Percentiles rank a stretch among this genome's conserved stretches.
phyloP scores from a whole-genome alignment of 2,797 vertebrate genomes.

The Mallotus villosus region DNA sequence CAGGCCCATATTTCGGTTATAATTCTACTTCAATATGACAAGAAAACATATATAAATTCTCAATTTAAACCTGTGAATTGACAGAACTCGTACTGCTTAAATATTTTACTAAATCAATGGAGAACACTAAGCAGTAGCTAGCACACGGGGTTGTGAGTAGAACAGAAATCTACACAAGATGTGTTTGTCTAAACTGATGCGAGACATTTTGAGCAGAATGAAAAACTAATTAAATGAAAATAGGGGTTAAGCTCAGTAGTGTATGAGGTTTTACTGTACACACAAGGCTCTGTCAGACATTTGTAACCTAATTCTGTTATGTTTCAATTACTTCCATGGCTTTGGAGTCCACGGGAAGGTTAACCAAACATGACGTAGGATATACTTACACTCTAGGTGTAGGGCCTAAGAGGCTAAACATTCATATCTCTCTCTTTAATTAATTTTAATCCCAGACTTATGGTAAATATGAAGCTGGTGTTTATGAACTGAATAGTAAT shows the following conservation, averaged over 20 bases:
- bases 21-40: not conserved
- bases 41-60: no score
- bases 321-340: constrained; percentile 79
- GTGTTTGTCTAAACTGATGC: constrained; percentile 66
- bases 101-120: not conserved
- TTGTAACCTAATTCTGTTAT: constrained; percentile 81
- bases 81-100: not conserved
- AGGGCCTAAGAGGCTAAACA: constrained; percentile 61
- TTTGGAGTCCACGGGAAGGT: constrained; percentile 77
- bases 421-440: constrained; percentile 68
- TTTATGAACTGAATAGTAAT: constrained; percentile 52
- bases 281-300: constrained; percentile 74
- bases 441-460: constrained; percentile 61
- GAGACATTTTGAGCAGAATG: constrained; percentile 65
- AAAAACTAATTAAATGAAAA: constrained; percentile 84
- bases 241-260: constrained; percentile 68
- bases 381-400: constrained; percentile 60
- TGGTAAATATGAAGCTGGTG: constrained; percentile 54
- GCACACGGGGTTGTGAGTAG: constrained; percentile 15
- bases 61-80: no score
- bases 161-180: constrained; percentile 49
- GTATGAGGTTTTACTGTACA: constrained; percentile 71
- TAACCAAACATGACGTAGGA: constrained; percentile 73
- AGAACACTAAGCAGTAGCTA: constrained; percentile 4
- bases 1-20: not conserved